Evolutionary conservation across 2,888 invertebrate genomes (phyloP).

Genomic region (Noctua janthina): DNA sequence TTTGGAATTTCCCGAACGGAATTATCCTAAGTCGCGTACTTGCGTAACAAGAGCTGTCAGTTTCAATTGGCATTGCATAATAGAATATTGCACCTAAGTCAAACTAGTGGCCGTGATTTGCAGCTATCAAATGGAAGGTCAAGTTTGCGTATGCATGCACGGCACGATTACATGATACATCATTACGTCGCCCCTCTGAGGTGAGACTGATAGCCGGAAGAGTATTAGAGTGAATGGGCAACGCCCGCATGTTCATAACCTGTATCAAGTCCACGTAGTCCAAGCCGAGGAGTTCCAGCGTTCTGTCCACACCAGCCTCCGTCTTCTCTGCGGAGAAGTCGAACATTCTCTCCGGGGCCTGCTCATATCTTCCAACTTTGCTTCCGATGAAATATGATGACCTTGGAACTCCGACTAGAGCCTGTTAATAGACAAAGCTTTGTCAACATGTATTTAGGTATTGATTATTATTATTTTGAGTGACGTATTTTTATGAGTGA

Average conservation of each 20-base stretch:
- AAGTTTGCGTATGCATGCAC: constrained; percentile 36
- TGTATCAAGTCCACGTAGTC: constrained; percentile 97
- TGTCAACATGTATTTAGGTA: not conserved
- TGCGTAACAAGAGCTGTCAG: not conserved
- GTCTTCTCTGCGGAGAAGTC: constrained; percentile 95
- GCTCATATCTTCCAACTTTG: constrained; percentile 96
- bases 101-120: constrained; percentile 17
- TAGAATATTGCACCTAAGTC: constrained; percentile 26
- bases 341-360: constrained; percentile 93
- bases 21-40: not conserved
- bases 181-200: constrained; percentile 25
- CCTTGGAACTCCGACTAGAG: constrained; percentile 94
- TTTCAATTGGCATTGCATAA: constrained; percentile 17
- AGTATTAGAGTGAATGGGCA: constrained; percentile 20
- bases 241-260: constrained; percentile 84
- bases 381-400: constrained; percentile 96
- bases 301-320: constrained; percentile 93
- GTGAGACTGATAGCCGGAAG: constrained; percentile 39
- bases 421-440: constrained; percentile 83
- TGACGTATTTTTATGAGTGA: constrained; percentile 14
- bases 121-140: constrained; percentile 41
- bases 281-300: constrained; percentile 93
- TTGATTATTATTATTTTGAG: not conserved
- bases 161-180: constrained; percentile 6
- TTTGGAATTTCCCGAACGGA: constrained; percentile 20